Percentiles rank a stretch among this genome's conserved stretches.
Conservation (phyloP, 92 coral and sea anemone species). For the Palythoa grandiflora region DNA sequence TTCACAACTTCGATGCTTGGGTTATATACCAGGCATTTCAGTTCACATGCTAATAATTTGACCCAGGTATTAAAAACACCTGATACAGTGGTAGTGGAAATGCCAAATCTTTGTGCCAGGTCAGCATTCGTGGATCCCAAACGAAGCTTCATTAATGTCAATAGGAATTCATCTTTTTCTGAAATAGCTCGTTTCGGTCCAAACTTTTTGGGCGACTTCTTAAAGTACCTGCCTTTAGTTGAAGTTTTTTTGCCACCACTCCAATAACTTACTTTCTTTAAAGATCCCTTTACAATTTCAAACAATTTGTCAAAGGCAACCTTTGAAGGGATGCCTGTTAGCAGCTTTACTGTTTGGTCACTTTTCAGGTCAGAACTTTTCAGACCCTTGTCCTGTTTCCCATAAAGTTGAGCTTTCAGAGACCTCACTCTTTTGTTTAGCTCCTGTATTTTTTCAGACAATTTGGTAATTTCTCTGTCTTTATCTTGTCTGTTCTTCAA, state of each 20-base stretch:
- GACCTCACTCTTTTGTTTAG: slow-evolving; percentile 45
- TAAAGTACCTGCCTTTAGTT: slow-evolving; percentile 61
- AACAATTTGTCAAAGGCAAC: slow-evolving; percentile 59
- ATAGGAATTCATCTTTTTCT: slow-evolving; percentile 65
- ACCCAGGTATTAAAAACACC: slow-evolving; percentile 69
- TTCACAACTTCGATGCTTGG: slow-evolving; percentile 56
- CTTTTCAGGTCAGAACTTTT: slow-evolving; percentile 56
- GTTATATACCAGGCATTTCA: slow-evolving; percentile 61
- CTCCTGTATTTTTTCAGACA: slow-evolving; percentile 60
- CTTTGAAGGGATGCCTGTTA: slow-evolving; percentile 70
- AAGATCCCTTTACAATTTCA: slow-evolving; percentile 54
- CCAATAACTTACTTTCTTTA: slow-evolving; percentile 56
- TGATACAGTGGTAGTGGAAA: slow-evolving; percentile 50
- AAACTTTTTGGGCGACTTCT: slow-evolving; percentile 62
- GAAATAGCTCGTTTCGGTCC: slow-evolving; percentile 61
- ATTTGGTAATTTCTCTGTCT: slow-evolving; percentile 47
- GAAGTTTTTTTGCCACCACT: slow-evolving; percentile 52
- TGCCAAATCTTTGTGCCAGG: slow-evolving; percentile 67
- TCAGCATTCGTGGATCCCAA: slow-evolving; percentile 72
- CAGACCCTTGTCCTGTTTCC: slow-evolving; percentile 57
- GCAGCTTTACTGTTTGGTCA: slow-evolving; percentile 49
- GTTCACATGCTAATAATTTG: slow-evolving; percentile 61
- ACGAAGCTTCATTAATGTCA: slow-evolving; percentile 67
- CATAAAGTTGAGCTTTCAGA: slow-evolving; percentile 56
- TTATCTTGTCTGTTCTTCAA: slow-evolving; percentile 59